These are phyloP conservation scores for Isotomurus palustris DNA, from an alignment of 2,888 invertebrate species.

Conservation along the genomic window DNA sequence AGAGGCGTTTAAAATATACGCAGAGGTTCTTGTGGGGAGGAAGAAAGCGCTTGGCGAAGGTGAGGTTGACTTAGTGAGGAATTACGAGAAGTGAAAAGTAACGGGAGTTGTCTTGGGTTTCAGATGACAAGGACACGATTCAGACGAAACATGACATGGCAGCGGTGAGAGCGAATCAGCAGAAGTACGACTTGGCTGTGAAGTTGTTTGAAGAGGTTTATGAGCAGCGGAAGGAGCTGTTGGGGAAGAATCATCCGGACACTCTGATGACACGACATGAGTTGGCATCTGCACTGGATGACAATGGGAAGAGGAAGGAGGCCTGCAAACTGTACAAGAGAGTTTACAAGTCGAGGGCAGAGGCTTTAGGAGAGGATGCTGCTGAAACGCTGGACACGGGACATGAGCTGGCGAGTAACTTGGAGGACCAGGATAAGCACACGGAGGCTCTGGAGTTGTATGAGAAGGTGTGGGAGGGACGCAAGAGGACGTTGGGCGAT, in stretches of 20 bases:
- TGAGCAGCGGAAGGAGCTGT: conserved; percentile 6
- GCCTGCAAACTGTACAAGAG: conserved; percentile 15
- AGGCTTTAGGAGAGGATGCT: conserved; percentile 12
- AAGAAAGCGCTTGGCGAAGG: conserved; percentile 14
- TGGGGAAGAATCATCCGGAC: conserved; percentile 18
- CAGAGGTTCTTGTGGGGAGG: conserved; percentile 14
- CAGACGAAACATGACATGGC: conserved; percentile 27
- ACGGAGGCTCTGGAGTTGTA: conserved; percentile 15
- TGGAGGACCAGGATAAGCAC: conserved; percentile 14
- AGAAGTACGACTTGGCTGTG: conserved; percentile 26
- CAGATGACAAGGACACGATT: conserved; percentile 16
- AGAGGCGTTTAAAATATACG: conserved; percentile 22
- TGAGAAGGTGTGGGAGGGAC: conserved; percentile 11
- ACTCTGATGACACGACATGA: conserved; percentile 24
- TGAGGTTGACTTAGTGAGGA: neutral
- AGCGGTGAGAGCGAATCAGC: conserved; percentile 24
- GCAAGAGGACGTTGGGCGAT: conserved; percentile 4
- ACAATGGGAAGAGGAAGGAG: conserved; percentile 15
- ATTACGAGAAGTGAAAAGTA: neutral
- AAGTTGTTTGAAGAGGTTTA: conserved; percentile 28
- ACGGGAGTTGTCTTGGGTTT: neutral
- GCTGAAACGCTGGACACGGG: conserved; percentile 19
- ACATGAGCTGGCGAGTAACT: conserved; percentile 25
- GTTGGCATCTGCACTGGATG: conserved; percentile 9
- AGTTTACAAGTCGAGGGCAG: conserved; percentile 6